A percentile compares a stretch with the other conserved stretches of the same genome.
Conservation (phyloP, 1,140 invertebrate genomes). For the Myzus persicae region DNA sequence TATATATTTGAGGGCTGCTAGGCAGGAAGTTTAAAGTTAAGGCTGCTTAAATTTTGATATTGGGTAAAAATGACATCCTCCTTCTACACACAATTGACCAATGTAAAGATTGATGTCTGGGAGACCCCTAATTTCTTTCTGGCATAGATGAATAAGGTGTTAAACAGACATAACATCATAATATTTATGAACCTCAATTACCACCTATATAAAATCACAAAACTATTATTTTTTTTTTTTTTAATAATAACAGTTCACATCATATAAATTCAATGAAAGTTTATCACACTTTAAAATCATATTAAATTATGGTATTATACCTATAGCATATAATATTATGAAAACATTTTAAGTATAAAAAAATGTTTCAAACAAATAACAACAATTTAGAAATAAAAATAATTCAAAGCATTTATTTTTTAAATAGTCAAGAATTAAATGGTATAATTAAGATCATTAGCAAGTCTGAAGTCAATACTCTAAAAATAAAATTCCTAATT, state of each 20-base stretch:
- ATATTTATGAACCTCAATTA: neutral
- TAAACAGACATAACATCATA: too few relatives aligned
- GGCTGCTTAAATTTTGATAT: neutral
- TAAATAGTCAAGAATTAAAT: neutral
- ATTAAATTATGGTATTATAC: neutral
- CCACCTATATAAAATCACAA: neutral
- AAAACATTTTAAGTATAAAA: neutral
- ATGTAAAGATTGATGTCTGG: neutral
- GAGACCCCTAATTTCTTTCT: neutral
- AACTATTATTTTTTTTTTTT: neutral
- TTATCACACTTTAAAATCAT: neutral
- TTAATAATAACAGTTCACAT: neutral
- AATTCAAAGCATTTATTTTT: constrained; percentile 33
- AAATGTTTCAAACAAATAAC: neutral
- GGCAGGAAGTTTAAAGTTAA: neutral
- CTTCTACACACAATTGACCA: too few relatives aligned
- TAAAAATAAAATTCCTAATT: constrained; percentile 20
- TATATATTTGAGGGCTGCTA: neutral
- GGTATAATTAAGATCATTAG: neutral
- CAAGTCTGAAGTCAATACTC: neutral
- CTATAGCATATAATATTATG: neutral
- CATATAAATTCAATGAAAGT: too few relatives aligned
- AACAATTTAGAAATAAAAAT: constrained; percentile 27
- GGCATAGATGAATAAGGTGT: neutral
- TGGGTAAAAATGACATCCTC: too few relatives aligned